Evolutionary conservation across 2,888 invertebrate genomes (phyloP), one percentile per base, ranked within the genome.

Genomic region (Rhabditoides inermis): DNA sequence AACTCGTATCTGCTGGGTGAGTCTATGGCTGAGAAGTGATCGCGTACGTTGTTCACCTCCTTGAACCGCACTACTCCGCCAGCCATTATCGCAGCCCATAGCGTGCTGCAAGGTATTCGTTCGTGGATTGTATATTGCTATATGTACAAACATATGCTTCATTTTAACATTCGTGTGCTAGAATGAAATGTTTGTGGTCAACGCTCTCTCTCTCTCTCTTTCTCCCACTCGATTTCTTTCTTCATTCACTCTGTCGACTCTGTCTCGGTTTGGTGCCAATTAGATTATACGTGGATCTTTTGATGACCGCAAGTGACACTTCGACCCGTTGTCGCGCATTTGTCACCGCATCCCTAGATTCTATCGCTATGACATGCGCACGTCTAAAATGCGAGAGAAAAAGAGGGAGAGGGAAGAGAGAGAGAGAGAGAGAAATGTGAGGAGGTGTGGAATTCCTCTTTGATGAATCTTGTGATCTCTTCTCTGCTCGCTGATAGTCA

Each of bases 11-110:
- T 57, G 10, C 66, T 66, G 4, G 73, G 73, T 7, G 73, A 73
- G 44, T 70, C 67, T 18, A 68, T 53, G 7, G 72, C 72, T 48
- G 61, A 63, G 55, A 51, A 73, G 57, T 73, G 73, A 53, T 73
- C 73, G 25, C 73, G 51, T 32, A 73, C 73, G 56, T 73, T 72
- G 54, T 73, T 73, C 27, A 74, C 73, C 53, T 73, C 73, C 36
- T 69, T 68, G 60, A 74, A 74, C 30, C 70, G 59, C 6, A 63
- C 52, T 10, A 62, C 70, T 30, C 72, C 72, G 3, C 50, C 65
- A 37, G 58, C 55, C 60, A 71, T 65, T 4, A 58, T 6, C 2
- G 68, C 6, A 1, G 72, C 62, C 58, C 65, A 64, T 36, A 64
- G 15, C 18, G 63, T 61, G 49, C 72, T 72, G 59, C 18, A 65